Evolutionary conservation across 2,888 invertebrate genomes (phyloP), one percentile per base, ranked within the genome.

Genomic region (Heliconius ismenius): DNA sequence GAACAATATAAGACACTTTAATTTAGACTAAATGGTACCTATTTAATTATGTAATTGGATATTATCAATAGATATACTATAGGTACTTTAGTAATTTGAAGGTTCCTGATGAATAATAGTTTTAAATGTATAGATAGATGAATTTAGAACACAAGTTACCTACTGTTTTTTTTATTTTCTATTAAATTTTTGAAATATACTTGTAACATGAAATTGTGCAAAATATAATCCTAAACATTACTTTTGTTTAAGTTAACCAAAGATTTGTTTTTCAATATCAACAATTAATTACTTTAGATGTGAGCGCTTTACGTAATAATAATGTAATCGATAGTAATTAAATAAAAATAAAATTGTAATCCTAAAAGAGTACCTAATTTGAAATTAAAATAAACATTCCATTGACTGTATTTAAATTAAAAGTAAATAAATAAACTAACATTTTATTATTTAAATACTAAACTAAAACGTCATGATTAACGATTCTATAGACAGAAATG

Each of bases 41-140:
- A 82, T 79, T 81, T 75, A 84, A 86, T 81, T 86, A 87, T 87
- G 86, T 89, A 88, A 86, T 85, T 86, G 81, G 82, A 82, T 81
- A 81, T 86, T 83, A 83, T 86, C 83, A 80, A 87, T 87, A 89
- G 86, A 81, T 84, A 81, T 80, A 81, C 77, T 80, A 77, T 84
- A 82, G 82, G 80, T 80, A 81, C 77, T 79, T 79, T 84, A 82
- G 82, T 81, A 81, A 80, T 81, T 92, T 89, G 90, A 92, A 88
- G 91, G 93, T 93, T 93, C 93, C 93, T 93, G 86, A 73, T 11
- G 62, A 91, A 89, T 88, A 87, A 88, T 86, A 84, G 85, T 83
- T 84, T 84, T 86, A 88, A 88, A 85, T 87, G 85, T 86, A 89
- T 89, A 87, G 86, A 85, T 90, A 90, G 88, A 86, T 82, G 84